Evolutionary conservation across 2,113 vertebrate genomes (phyloP), one percentile per base, ranked within the genome.

Genomic region (Leptobrachium leishanense): DNA sequence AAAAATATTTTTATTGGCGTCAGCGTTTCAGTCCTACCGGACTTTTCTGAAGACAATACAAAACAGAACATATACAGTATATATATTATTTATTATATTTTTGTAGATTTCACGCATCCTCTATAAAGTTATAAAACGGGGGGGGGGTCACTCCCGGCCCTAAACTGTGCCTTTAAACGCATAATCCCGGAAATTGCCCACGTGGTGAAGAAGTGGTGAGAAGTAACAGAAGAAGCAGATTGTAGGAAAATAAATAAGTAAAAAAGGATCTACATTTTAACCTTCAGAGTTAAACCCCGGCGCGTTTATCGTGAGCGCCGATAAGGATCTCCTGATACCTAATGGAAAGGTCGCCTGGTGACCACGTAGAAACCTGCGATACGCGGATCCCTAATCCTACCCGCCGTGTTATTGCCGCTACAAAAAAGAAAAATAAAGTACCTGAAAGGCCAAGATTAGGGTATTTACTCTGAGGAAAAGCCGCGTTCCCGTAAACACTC

Each of bases 361-460:
- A 43, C 15, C 39, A 2, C 71, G 69, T 79, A 65, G 53, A 31
- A 59, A 72, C 62, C 12, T 54, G 13, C 2, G 44, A 65, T 43
- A 79, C 77, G 72, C 72, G 53, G 46, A 54, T 6, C 2, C 40
- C 68, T 72, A 79, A 79, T 72, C 68, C 69, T 1, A 2, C 20
- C 2, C 55, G 7, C 54, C 1, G 6, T 8, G n/a, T 63, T 46
- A 77, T 70, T 55, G 42, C 75, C 9, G 40, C 62, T 43, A 55
- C 62, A 55, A 54, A 20, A 66, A 46, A 72, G 72, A 66, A 79
- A 39, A 40, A 72, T 72, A 72, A 69, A 54, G 42, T 79, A 72
- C 77, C 54, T 72, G 44, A 72, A 79, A 72, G 77, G 77, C 77
- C 65, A 72, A 79, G 69, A 79, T 72, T 55, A 79, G 5, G 13